Conservation (phyloP, 35 echinoderm and acorn worm genomes). For the Stichopus chloronotus region DNA sequence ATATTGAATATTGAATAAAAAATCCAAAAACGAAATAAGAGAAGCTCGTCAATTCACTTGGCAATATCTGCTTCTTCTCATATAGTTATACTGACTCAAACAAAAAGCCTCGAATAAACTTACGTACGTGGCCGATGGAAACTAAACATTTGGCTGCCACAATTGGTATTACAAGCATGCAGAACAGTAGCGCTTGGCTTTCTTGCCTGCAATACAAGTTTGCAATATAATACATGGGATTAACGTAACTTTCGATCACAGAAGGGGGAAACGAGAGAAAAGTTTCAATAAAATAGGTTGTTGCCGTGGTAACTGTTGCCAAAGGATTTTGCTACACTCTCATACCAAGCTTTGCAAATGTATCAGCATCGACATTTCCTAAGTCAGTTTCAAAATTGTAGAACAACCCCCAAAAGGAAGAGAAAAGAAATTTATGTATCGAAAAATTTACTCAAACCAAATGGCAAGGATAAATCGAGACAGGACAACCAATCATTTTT, state of each 20-base stretch:
- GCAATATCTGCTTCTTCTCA: neutral
- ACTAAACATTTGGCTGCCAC: neutral
- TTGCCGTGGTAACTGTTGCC: slow-evolving; percentile 33
- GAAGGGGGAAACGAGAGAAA: neutral
- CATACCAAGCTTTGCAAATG: neutral
- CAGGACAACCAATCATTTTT: neutral
- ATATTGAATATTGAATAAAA: slow-evolving; percentile 1
- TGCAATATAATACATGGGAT: neutral
- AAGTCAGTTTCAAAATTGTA: neutral
- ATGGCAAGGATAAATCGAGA: slow-evolving; percentile 2
- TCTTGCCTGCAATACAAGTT: neutral
- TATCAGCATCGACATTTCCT: slow-evolving; percentile 24
- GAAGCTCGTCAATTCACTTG: neutral
- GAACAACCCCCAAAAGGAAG: too few species aligned
- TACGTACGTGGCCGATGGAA: neutral
- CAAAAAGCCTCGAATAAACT: neutral
- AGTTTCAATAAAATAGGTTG: slow-evolving; percentile 26
- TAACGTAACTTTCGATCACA: neutral
- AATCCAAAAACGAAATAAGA: neutral
- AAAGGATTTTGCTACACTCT: neutral
- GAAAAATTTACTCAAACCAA: neutral
- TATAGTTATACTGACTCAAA: neutral
- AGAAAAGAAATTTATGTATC: neutral
- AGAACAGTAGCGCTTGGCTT: neutral
- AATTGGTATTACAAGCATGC: neutral